Evolutionary conservation across 2,113 vertebrate genomes (phyloP), one percentile per base, ranked within the genome.

Genomic region (Archilochus colubris): DNA sequence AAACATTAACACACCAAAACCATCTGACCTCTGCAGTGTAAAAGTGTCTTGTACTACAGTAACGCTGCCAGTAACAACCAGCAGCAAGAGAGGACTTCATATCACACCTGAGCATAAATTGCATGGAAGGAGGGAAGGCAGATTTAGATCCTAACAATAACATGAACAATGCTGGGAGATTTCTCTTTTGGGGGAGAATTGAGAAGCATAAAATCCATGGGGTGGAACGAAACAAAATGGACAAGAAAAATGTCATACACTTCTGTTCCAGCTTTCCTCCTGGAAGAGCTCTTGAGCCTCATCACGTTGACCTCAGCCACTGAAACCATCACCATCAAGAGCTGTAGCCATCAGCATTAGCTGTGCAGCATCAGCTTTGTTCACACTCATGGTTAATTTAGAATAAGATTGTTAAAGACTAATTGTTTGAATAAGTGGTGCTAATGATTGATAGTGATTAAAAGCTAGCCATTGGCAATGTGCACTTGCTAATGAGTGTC

Each of bases 21-120:
- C 0, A 28, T 5, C 44, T 64, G 68, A 44, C 12, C 3, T 20
- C 36, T 1, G 2, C 0, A 0, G 23, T 2, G 3, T 16, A 3
- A 31, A 25, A 23, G 20, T 12, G 20, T 55, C 68, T 67, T 0
- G 0, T 62, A 43, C 17, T 51, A 21, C 59, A 55, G 31, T 19
- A 15, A 38, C 12, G 3, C 21, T 46, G 27, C 12, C 27, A 16
- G 3, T 22, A 81, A 64, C 20, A 78, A 30, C 30, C 27, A 58
- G 33, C 30, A 68, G 16, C 24, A 3, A 0, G 0, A 3, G 22
- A 8, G 21, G 19, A 48, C 46, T 48, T 9, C 20, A 20, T 48
- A 20, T 19, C 46, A 48, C 46, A 48, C 17, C 46, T 48, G 46
- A 48, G 46, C 17, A 48, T 9, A 48, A 48, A 57, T 23, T 55